Base-by-base conservation (phyloP, 2,888 invertebrate species). In the Nasonovia ribisnigri region DNA sequence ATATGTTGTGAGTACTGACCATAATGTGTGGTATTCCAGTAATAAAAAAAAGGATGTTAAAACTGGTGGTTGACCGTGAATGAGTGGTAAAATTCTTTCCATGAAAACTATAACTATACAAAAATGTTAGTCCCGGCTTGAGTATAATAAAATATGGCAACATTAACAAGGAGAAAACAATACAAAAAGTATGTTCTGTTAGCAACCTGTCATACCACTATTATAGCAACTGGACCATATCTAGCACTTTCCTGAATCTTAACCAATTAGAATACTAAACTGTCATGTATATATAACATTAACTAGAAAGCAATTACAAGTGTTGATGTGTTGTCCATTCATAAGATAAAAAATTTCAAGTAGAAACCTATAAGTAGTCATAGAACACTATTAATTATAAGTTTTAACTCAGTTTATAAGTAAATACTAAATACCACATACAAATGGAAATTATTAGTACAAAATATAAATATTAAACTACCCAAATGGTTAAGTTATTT, bases 151-250 rank as follows among this genome's bases (percentile, higher is more conserved):
- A 77, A 77, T 77, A 77, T 77, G 36, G 36, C 36, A 36, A 77
- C 36, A 77, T 36, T 77, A 36, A 77, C 77, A 88, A 92, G 51
- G 92, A 92, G 92, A 92, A 92, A 92, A 92, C 43, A 88, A 67
- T 92, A 24, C 42, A 88, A 92, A 88, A 92, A 77, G 51, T 92
- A 92, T 42, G 67, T 77, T 43, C 51, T 92, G 48, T 87, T 67
- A 29, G 88, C 42, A 92, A 88, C 88, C 42, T 67, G 92, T 88
- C 42, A 42, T 88, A 57, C 67, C 3, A 92, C 51, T 92, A 77
- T 77, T 77, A 51, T 67, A 43, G 51, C 42, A 88, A 92, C 92
- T 92, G 92, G 92, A 88, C 92, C 92, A 92, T 92, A 92, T 88
- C 92, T 92, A 92, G 67, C 67, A 92, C 88, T 92, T 88, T 88